Evolutionary conservation across 2,113 vertebrate genomes (phyloP), one percentile per base, ranked within the genome.

Genomic region (Gorsachius goisagi): DNA sequence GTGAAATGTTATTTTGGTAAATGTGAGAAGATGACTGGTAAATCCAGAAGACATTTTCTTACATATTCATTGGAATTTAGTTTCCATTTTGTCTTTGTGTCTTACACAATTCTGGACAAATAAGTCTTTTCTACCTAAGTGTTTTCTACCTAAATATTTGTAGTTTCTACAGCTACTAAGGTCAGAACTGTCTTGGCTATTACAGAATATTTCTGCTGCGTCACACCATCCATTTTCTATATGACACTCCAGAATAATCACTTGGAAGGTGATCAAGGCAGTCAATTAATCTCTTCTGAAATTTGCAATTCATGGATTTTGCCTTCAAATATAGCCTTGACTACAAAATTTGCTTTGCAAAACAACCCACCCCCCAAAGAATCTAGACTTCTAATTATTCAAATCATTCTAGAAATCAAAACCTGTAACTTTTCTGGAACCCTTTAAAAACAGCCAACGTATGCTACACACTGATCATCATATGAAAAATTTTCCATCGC

Each of bases 261-360:
- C 53, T 92, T 89, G 71, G 91, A 95, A 93, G 73, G 71, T 81
- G 93, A 83, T 76, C 62, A 89, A 79, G 32, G 53, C 56, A 88
- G 37, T 49, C 37, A 81, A 28, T 28, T 71, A 56, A 53, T 76
- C 37, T 69, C 35, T 89, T 64, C 18, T 73, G 58, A 91, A 82
- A 87, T 79, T 72, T 87, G 58, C 68, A 85, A 30, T 91, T 68
- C 32, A 58, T 93, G 24, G 45, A 50, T 85, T 91, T 62, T 85
- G 19, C 50, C 69, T 84, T 82, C 26, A 52, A 64, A 64, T 76
- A 59, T 9, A 69, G 39, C 37, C 47, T 76, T 76, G 35, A 85
- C 35, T 82, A 91, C 49, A 85, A 72, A 82, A 60, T 45, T 60
- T 79, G 50, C 44, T 82, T 73, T 84, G 41, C 47, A 90, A 77